Conservation (phyloP, 2,797 vertebrate species). For the Rhinogobio ventralis region DNA sequence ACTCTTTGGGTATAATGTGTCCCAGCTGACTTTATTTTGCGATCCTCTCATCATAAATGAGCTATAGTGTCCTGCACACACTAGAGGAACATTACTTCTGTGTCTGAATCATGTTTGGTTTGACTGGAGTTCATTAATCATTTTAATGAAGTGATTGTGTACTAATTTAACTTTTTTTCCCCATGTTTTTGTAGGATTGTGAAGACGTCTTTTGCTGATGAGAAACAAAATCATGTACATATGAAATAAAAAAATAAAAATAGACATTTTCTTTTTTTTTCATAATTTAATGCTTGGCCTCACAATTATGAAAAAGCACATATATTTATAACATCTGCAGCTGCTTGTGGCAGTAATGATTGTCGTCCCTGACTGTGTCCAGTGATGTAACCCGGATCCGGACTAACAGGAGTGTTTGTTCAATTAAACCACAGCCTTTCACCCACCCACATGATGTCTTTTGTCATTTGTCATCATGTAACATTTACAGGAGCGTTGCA, state of each 20-base stretch:
- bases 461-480: conserved; percentile 58
- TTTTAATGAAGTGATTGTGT: too few species aligned
- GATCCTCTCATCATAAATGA: too few species aligned
- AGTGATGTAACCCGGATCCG: conserved; percentile 39
- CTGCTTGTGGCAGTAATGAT: conserved; percentile 52
- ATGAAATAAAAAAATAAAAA: conserved; percentile 48
- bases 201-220: conserved; percentile 60
- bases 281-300: conserved; percentile 55
- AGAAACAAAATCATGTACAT: conserved; percentile 55
- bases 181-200: conserved; percentile 52
- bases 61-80: too few species aligned
- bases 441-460: conserved; percentile 60
- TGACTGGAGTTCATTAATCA: too few species aligned
- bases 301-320: conserved; percentile 35
- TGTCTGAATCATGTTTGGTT: too few species aligned
- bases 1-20: too few species aligned
- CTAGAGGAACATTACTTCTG: too few species aligned
- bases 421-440: conserved; percentile 77
- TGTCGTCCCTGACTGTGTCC: conserved; percentile 47
- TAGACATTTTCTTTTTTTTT: conserved; percentile 62
- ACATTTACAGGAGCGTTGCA: not conserved
- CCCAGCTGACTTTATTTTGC: too few species aligned
- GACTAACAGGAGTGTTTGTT: conserved; percentile 71
- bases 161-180: conserved; percentile 36
- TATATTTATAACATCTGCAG: conserved; percentile 52